Evolutionary conservation across 1,140 invertebrate genomes (phyloP).

Genomic region (Uloborus diversus): DNA sequence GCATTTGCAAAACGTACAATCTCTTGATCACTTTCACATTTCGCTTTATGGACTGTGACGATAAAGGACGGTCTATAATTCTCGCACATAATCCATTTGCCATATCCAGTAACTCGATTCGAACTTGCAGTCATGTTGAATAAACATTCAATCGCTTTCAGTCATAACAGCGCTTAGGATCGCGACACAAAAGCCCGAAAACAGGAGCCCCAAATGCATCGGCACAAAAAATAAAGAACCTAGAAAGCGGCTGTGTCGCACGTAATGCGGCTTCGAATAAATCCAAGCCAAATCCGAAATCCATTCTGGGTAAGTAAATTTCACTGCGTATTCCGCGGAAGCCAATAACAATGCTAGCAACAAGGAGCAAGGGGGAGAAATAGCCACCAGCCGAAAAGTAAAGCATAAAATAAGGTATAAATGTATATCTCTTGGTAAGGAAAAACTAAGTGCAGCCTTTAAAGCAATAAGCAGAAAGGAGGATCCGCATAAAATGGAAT

Average conservation of each 20-base stretch:
- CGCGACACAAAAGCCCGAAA: background rate
- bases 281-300: conserved; percentile 45
- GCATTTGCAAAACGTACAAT: no score
- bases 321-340: conserved; percentile 14
- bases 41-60: no score
- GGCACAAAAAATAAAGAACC: background rate
- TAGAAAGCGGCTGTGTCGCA: conserved; percentile 22
- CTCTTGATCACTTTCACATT: no score
- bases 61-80: no score
- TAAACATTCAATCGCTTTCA: no score
- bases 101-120: no score
- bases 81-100: no score
- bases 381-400: conserved; percentile 46
- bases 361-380: background rate
- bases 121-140: no score
- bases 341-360: conserved; percentile 30
- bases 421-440: conserved; percentile 5
- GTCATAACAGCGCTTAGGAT: no score
- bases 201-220: background rate
- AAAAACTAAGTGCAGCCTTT: background rate
- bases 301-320: conserved; percentile 52
- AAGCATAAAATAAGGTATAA: conserved; percentile 28
- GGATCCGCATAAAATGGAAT: conserved; percentile 18
- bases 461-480: background rate
- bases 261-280: conserved; percentile 27